Conservation (phyloP, 2,113 vertebrate species). For the Brachypteracias leptosomus region DNA sequence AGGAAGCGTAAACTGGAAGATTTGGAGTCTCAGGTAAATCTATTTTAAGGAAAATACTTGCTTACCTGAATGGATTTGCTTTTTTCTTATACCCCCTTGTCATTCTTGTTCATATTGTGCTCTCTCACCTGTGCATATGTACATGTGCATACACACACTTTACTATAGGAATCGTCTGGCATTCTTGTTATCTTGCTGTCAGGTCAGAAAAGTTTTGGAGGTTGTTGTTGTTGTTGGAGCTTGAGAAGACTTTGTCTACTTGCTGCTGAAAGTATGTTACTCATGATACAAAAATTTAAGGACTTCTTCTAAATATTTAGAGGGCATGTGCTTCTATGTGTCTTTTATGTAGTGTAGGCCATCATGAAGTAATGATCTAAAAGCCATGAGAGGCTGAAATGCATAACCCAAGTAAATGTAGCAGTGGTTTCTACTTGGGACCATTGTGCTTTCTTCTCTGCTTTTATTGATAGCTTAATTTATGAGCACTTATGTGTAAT, state of each 20-base stretch:
- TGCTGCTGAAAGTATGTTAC: neutral
- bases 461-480: neutral
- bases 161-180: neutral
- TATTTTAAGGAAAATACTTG: neutral
- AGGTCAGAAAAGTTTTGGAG: neutral
- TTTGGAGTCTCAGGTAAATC: constrained; percentile 86
- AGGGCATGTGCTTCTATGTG: neutral
- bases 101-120: neutral
- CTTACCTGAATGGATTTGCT: neutral
- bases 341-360: neutral
- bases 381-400: neutral
- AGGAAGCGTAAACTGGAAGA: constrained; percentile 85
- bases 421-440: neutral
- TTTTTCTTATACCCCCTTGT: neutral
- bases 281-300: neutral
- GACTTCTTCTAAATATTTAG: neutral
- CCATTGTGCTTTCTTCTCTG: neutral
- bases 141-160: neutral
- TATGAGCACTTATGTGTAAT: neutral
- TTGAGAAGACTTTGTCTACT: neutral
- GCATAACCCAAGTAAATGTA: neutral
- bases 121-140: accelerated
- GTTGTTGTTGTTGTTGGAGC: neutral
- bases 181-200: neutral
- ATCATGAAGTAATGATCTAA: neutral